These are phyloP conservation scores for Bicyclus anynana DNA, from an alignment of 1,140 invertebrate genomes.

Conservation along the genomic window DNA sequence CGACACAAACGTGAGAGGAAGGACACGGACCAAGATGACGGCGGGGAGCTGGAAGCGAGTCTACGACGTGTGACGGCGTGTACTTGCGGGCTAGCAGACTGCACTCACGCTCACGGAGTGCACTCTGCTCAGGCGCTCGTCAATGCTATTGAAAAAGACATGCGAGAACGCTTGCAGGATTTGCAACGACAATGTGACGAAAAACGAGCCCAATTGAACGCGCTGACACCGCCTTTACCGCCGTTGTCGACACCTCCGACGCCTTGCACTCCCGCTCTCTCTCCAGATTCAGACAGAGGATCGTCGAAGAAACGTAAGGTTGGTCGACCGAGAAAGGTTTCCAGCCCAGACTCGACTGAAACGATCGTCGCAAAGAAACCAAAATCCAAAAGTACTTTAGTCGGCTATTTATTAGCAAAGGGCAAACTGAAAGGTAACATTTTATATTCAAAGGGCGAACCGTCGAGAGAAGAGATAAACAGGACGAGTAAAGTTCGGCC, in stretches of 20 bases:
- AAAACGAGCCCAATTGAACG: constrained; percentile 88
- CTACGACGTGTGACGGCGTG: constrained; percentile 62
- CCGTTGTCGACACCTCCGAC: constrained; percentile 47
- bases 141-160: constrained; percentile 87
- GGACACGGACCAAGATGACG: constrained; percentile 42
- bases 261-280: constrained; percentile 58
- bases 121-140: constrained; percentile 79
- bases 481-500: constrained; percentile 80
- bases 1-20: constrained; percentile 67
- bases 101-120: constrained; percentile 47
- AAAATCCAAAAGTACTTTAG: constrained; percentile 80
- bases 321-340: constrained; percentile 86
- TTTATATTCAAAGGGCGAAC: constrained; percentile 71
- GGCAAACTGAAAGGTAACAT: constrained; percentile 79
- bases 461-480: constrained; percentile 70
- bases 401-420: constrained; percentile 82
- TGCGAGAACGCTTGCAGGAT: constrained; percentile 87
- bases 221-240: constrained; percentile 75
- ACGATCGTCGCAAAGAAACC: constrained; percentile 90
- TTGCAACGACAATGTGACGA: constrained; percentile 89
- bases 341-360: constrained; percentile 81
- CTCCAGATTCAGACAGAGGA: constrained; percentile 63
- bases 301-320: constrained; percentile 91
- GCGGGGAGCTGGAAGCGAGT: constrained; percentile 61
- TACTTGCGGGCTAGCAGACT: constrained; percentile 46